Evolutionary conservation across 2,797 vertebrate genomes (phyloP), one percentile per base, ranked within the genome.

Genomic region (Gadopsis marmoratus): DNA sequence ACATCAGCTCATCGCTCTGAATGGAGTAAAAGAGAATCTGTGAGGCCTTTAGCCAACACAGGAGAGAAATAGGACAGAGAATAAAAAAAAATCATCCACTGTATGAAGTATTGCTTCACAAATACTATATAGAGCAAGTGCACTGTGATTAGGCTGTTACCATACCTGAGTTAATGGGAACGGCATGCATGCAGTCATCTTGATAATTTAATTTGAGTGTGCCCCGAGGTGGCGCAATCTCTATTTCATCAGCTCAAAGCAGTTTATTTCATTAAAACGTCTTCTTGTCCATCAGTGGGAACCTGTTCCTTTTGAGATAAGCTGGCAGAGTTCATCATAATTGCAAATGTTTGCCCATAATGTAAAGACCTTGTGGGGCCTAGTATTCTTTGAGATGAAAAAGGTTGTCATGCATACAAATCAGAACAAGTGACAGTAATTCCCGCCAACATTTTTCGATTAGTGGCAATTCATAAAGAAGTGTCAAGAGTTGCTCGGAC

Each of bases 301-400:
- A 91, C 90, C 91, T 93, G 93, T 89, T 92, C 88, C 89, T 93
- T 93, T 89, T 82, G 82, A 94, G 94, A 94, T 94, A 94, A 95
- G 93, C 93, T 86, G 81, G 80, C 31, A 9, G 84, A 91, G 91
- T 94, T 95, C 92, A 94, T 95, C 94, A 94, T 94, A 94, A 94
- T 95, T 95, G 94, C 93, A 94, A 94, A 94, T 94, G 92, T 93
- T 95, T 93, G 92, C 92, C 86, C 83, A 80, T 88, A 91, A 93
- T 89, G 86, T 90, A 94, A 93, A 93, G 92, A 93, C 91, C 92
- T 93, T 76, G 89, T 91, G 91, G 92, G 92, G 91, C 93, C 90
- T 93, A 47, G 86, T 89, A 88, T 92, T 92, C 82, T 90, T 88
- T 79, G 82, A 92, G 88, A 93, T 91, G 91, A 92, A 88, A 90